Evolutionary conservation across 2,113 vertebrate genomes (phyloP).

Genomic region (Chaetops frenatus): DNA sequence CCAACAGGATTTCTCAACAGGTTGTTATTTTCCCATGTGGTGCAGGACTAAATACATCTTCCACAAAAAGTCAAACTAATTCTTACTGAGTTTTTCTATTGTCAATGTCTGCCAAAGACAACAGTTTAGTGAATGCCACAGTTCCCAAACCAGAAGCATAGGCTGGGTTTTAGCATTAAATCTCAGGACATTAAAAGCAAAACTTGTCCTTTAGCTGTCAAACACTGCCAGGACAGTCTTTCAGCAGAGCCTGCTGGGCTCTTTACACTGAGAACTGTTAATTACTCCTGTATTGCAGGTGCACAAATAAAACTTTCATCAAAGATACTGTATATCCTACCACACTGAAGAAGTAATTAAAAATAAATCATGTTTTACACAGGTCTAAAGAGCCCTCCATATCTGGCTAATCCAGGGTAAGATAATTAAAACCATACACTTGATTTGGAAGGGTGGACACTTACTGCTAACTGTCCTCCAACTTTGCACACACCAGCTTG

Average conservation of each 20-base stretch:
- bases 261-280: not conserved
- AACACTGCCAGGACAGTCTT: not conserved
- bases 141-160: not conserved
- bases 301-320: not conserved
- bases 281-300: not conserved
- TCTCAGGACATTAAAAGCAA: not conserved
- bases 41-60: not conserved
- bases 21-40: not conserved
- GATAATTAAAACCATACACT: not conserved
- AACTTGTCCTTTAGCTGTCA: not conserved
- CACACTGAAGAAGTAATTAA: not conserved
- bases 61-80: not conserved
- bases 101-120: not conserved
- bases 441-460: not conserved
- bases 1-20: not conserved
- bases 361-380: not conserved
- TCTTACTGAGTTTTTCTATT: not conserved
- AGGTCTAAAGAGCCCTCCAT: not conserved
- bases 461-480: not conserved
- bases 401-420: not conserved
- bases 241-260: not conserved
- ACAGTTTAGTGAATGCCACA: not conserved
- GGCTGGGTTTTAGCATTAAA: not conserved
- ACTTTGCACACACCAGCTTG: not conserved
- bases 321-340: not conserved